A percentile compares a stretch with the other conserved stretches of the same genome.
Conservation (phyloP, 2,113 vertebrate species). For the Brachypteracias leptosomus region DNA sequence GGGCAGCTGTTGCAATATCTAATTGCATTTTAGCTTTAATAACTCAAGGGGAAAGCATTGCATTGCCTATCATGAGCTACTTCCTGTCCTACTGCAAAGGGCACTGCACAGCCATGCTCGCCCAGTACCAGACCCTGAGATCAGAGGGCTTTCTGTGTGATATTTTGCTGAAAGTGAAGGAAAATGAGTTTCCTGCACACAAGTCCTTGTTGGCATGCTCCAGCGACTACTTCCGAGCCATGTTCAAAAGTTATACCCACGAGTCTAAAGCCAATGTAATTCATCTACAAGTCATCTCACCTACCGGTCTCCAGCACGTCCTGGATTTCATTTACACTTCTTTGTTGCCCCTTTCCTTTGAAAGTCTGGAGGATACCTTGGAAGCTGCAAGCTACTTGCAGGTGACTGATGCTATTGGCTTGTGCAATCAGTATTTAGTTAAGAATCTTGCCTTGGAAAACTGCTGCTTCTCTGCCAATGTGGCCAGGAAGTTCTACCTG, state of each 20-base stretch:
- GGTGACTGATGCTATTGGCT: slow-evolving; percentile 83
- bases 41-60: background rate
- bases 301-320: slow-evolving; percentile 81
- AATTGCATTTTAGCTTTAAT: slow-evolving; percentile 5
- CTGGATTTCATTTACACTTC: slow-evolving; percentile 95
- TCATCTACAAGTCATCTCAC: slow-evolving; percentile 81
- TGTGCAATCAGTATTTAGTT: slow-evolving; percentile 86
- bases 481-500: slow-evolving; percentile 85
- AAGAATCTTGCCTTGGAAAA: slow-evolving; percentile 80
- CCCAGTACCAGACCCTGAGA: slow-evolving; percentile 86
- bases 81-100: slow-evolving; percentile 89
- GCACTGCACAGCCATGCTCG: slow-evolving; percentile 80
- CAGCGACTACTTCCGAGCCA: slow-evolving; percentile 93
- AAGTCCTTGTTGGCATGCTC: slow-evolving; percentile 89
- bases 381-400: slow-evolving; percentile 93
- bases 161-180: slow-evolving; percentile 86
- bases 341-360: slow-evolving; percentile 85
- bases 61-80: slow-evolving; percentile 84
- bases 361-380: slow-evolving; percentile 83
- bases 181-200: slow-evolving; percentile 88
- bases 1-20: slow-evolving; percentile 16
- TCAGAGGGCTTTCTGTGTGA: slow-evolving; percentile 87
- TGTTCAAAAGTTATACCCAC: slow-evolving; percentile 88
- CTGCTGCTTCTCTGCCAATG: slow-evolving; percentile 88
- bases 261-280: slow-evolving; percentile 81